Base-by-base conservation (phyloP, 2,113 vertebrate species). In the Amphiprion ocellaris region DNA sequence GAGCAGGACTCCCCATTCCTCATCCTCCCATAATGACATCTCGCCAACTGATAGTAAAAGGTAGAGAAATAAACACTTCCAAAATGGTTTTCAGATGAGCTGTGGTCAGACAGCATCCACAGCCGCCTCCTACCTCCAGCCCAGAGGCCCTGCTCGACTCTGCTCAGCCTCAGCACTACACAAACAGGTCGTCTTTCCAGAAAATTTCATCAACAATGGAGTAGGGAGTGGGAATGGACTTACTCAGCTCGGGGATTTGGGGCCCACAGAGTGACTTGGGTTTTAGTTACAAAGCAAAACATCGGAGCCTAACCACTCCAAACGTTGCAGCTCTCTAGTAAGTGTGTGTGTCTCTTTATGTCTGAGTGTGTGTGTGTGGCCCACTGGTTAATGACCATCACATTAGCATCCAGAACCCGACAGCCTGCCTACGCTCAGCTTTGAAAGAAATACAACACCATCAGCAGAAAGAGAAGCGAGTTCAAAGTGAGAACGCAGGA, bases 211-310 rank as follows among this genome's bases (percentile, higher is more conserved):
- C 90, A 90, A 91, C 88, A 90, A 84, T 69, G 46, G 82, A 79
- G 73, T 21, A 74, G 82, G 53, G 74, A 69, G 77, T 17, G 47
- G 85, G 84, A 82, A 89, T 74, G 83, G 79, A 72, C 84, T 81
- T 63, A 74, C 82, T 92, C 62, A 77, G 89, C 74, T 61, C 19
- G 37, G 80, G 78, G 87, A 86, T 93, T 89, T 89, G 90, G 85
- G 91, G 87, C 87, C 89, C 83, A 61, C 6, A 33, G 71, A 87
- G 77, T 37, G 52, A 89, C 83, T 87, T 23, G 66, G 91, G 84
- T 69, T 93, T 91, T 85, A 73, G 92, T 93, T 93, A 91, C 92
- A 92, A 90, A 92, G 87, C 84, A 93, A 93, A 92, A 90, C 91
- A 93, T 81, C 10, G 1, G 62, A 69, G 74, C 64, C 77, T 62